Conservation (phyloP, 1,140 invertebrate genomes). For the Leptoteleia sp. region DNA sequence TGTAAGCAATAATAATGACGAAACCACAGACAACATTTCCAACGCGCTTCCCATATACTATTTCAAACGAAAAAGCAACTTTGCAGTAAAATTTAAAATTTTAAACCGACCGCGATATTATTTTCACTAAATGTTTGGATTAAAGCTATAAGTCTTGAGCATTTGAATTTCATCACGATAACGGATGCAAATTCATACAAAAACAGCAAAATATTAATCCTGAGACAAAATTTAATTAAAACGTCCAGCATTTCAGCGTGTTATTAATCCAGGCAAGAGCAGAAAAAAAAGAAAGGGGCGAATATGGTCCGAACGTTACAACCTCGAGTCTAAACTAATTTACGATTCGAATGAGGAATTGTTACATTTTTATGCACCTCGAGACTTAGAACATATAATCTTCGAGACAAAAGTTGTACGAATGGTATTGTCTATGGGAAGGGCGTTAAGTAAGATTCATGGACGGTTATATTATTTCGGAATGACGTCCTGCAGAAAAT, state of each 20-base stretch:
- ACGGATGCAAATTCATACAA: slow-evolving; percentile 51
- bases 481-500: slow-evolving; percentile 21
- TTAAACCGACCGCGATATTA: slow-evolving; percentile 5
- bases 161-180: slow-evolving; percentile 54
- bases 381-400: slow-evolving; percentile 19
- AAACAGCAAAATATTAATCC: slow-evolving; percentile 55
- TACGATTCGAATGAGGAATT: slow-evolving; percentile 18
- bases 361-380: background rate
- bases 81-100: slow-evolving; percentile 5
- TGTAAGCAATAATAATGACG: slow-evolving; percentile 41
- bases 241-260: slow-evolving; percentile 28
- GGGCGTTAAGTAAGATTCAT: slow-evolving; percentile 31
- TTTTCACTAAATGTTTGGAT: slow-evolving; percentile 29
- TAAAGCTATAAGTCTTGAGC: slow-evolving; percentile 40
- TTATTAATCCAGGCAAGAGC: slow-evolving; percentile 33
- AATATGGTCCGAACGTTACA: slow-evolving; percentile 4
- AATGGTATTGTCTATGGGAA: slow-evolving; percentile 2
- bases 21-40: slow-evolving; percentile 17
- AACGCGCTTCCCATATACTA: slow-evolving; percentile 1
- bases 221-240: slow-evolving; percentile 55
- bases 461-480: slow-evolving; percentile 22
- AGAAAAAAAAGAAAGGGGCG: no score
- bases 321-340: slow-evolving; percentile 11
- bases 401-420: slow-evolving; percentile 16
- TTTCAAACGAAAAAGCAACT: background rate